Evolutionary conservation across 2,888 invertebrate species (phyloP), one percentile per base, ranked within the genome.

Genomic region (Hydropsyche betteni): DNA sequence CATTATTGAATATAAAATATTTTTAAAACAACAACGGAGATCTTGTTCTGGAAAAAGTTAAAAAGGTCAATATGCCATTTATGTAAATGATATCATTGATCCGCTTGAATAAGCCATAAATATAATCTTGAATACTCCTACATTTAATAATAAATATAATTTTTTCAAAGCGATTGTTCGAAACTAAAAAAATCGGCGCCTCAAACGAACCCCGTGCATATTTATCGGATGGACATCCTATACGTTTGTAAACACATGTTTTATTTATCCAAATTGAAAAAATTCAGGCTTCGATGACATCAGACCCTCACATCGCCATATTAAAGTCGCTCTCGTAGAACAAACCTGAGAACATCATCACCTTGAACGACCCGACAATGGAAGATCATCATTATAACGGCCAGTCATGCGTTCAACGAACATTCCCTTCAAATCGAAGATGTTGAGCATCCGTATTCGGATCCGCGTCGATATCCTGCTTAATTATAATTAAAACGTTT

Each of bases 321-420:
- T 1, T 44, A 44, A 44, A 10, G 10, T 24, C 8, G 24, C 8
- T 58, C 58, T 14, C 8, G 14, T 58, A 24, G 58, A 64, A 64
- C 64, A 64, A 64, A n/a, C 64, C 34, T 36, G 36, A 64, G 64
- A 64, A 64, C 64, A 64, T 64, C 36, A 64, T 64, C 64, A 64
- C 64, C 64, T 64, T 64, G 64, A 64, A 64, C 12, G 34, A 34
- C 36, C 36, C 64, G 64, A 64, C 64, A 64, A 64, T 64, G 36
- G 36, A 8, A 58, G 58, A 58, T 24, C 16, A 5, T 58, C 58
- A 36, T 64, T 64, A 64, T 64, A 64, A 64, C n/a, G 34, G 36
- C 36, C 64, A 34, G 34, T 64, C 64, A 64, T 64, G 64, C 64
- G 34, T 64, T 64, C 34, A 64, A 36, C 64, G n/a, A 64, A 36